Base-by-base conservation (phyloP, 2,113 vertebrate genomes). In the Mugil cephalus region DNA sequence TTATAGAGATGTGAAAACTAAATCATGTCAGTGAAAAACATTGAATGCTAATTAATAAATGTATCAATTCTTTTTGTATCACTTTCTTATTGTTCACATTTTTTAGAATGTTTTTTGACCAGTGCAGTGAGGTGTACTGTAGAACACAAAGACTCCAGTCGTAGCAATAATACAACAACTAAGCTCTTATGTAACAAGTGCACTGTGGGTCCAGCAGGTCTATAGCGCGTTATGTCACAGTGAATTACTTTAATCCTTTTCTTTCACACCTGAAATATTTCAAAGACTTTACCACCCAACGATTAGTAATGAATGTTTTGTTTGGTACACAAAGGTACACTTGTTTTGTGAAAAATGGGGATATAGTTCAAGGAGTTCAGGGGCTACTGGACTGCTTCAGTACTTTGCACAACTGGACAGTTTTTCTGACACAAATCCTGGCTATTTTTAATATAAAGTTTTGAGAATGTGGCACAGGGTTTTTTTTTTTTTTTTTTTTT, bases 161-260 rank as follows among this genome's bases (percentile, higher is more conserved):
- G 46, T 62, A 46, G 53, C 9, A 17, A 45, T 11, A 55, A 30
- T 15, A 68, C 30, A 54, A 59, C 50, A 81, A 4, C 65, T 85
- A 73, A 83, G 83, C 80, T 66, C 38, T 83, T 66, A 71, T 58
- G 56, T 67, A 85, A 88, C 53, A 72, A 56, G 51, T 63, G 35
- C 45, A 36, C 75, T 75, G 71, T 78, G 84, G 42, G 65, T 61
- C 42, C 45, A 67, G 42, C 17, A 61, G 46, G 54, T 47, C 10
- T n/a, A 35, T 19, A 7, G 54, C 52, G 53, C 43, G 46, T 73
- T 77, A 67, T 39, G 53, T 77, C 59, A 76, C 53, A 71, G 7
- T 39, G 5, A 69, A 69, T 58, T 71, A 66, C 39, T 58, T n/a
- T 5, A 76, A 67, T 62, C 59, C 36, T 21, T 45, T 42, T 10